These are phyloP conservation scores for Sander vitreus DNA, from an alignment of 2,113 vertebrate species.

Conservation along the genomic window DNA sequence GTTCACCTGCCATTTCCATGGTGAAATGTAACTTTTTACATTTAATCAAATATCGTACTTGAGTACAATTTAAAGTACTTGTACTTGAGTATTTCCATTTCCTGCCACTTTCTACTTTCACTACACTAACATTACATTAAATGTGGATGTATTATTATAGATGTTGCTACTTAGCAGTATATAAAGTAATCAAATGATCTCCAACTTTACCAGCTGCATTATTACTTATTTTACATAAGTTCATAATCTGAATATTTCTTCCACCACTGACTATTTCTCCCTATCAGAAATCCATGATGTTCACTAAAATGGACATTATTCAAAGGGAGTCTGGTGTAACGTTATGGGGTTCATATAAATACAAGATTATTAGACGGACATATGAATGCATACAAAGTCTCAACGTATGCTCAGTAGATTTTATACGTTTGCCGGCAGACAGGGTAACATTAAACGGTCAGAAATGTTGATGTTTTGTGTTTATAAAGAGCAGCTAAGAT, in stretches of 20 bases:
- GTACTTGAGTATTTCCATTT: no score
- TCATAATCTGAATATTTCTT: not conserved
- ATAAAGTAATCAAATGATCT: no score
- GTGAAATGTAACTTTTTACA: no score
- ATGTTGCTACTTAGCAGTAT: no score
- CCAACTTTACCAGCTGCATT: no score
- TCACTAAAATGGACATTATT: not conserved
- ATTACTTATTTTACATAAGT: not conserved
- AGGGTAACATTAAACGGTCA: not conserved
- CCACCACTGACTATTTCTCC: not conserved
- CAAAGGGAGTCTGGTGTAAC: not conserved
- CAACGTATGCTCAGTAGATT: no score
- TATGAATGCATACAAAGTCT: not conserved
- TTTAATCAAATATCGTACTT: no score
- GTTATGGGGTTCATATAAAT: accelerated
- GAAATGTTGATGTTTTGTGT: not conserved
- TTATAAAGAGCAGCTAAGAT: not conserved
- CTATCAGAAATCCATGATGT: not conserved
- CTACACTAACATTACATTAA: no score
- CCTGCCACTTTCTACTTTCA: no score
- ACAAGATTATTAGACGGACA: not conserved
- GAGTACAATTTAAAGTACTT: no score
- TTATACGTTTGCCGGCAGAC: not conserved
- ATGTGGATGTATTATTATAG: no score
- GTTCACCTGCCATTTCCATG: no score